A percentile compares a stretch with the other conserved stretches of the same genome.
These are phyloP conservation scores for Phyllostomus hastatus DNA, from an alignment of 2,113 vertebrate genomes.

Conservation along the genomic window DNA sequence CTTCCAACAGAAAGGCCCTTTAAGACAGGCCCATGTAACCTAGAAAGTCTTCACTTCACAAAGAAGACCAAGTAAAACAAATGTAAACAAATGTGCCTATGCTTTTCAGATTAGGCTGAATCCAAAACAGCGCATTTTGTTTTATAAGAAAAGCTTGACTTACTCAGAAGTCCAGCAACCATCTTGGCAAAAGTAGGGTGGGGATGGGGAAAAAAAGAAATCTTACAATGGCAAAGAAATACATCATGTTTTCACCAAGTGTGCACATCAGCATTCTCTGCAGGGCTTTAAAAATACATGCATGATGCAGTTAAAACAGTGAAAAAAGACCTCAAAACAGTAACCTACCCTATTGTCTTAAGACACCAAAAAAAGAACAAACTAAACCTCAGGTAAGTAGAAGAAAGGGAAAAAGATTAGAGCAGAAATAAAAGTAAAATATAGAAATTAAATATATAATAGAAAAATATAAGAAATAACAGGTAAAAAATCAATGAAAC, in stretches of 20 bases:
- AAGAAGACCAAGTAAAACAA: conserved; percentile 18
- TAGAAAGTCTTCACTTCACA: background rate
- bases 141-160: conserved; percentile 44
- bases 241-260: background rate
- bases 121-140: background rate
- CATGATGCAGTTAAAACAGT: conserved; percentile 12
- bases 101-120: background rate
- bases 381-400: background rate
- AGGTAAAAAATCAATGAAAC: background rate
- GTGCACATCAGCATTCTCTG: background rate
- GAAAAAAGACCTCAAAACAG: background rate
- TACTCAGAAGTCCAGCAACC: background rate
- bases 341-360: background rate
- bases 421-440: background rate
- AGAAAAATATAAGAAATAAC: background rate
- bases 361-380: background rate
- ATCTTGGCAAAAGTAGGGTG: background rate
- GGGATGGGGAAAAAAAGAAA: background rate
- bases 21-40: background rate
- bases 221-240: background rate
- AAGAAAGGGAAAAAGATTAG: background rate
- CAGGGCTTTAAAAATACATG: background rate
- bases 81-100: background rate
- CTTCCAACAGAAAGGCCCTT: background rate
- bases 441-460: background rate